Evolutionary conservation across 2,113 vertebrate genomes (phyloP), one percentile per base, ranked within the genome.

Genomic region (Octodon degus): DNA sequence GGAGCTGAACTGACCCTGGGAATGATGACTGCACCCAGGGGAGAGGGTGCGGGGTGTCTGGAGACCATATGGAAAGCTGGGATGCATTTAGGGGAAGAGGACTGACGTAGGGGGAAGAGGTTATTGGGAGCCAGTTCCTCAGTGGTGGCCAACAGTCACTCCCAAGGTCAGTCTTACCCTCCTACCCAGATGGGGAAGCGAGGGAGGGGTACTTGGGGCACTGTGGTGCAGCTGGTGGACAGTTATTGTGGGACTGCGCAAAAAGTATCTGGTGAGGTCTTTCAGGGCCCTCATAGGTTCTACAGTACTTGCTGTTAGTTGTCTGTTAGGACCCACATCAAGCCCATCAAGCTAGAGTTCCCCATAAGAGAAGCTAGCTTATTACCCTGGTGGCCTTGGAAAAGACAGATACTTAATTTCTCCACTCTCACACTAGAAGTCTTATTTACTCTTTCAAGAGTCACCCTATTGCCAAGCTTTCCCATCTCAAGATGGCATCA

Each of bases 41-140:
- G 97, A 98, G 88, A 97, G 97, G 97, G 96, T 65, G 96, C 95
- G 92, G 97, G 96, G 96, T 97, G 93, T 98, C 97, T 98, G 97
- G 97, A 98, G 96, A 97, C 97, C 97, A 98, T 97, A 93, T 98
- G 97, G 97, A 77, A 96, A 94, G 92, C 96, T 95, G 97, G 96
- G 94, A 97, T 96, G 22, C 96, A 95, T 97, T 98, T 97, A 95
- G 85, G 89, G 77, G 97, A 98, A 97, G 89, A 97, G 88, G 79
- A 90, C 6, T 97, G 97, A 93, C 62, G 86, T 82, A 93, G 96
- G 53, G 89, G 93, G 94, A 94, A 82, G 95, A 97, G 94, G 92
- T 92, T 97, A 30, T 79, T 93, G 79, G 95, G 94, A 97, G 82
- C 79, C 86, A 96, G 82, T 92, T 98, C 92, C 94, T 94, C 91